phyloP scores from a whole-genome alignment of 1,140 invertebrate species.

The Periplaneta americana region DNA sequence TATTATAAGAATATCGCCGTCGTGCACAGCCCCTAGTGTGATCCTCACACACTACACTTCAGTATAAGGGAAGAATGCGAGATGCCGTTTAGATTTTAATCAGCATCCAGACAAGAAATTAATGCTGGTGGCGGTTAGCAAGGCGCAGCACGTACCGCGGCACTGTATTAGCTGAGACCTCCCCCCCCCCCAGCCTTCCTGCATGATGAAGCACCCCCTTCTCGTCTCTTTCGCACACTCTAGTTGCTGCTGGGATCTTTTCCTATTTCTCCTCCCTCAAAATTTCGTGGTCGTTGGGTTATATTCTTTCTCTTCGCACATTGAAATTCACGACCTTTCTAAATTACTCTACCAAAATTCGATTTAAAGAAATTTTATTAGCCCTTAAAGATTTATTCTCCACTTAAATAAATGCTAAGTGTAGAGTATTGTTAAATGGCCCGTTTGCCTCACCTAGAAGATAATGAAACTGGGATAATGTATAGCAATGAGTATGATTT shows the following conservation, averaged over 20 bases:
- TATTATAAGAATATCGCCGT: background rate
- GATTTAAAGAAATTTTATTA: background rate
- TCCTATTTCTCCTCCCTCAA: background rate
- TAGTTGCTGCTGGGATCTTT: no score
- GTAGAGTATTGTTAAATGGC: background rate
- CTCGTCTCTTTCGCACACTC: no score
- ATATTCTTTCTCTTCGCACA: background rate
- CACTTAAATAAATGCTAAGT: background rate
- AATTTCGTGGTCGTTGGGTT: background rate
- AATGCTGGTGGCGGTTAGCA: background rate
- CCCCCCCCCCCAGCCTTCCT: background rate
- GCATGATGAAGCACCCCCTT: no score
- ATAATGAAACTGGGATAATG: background rate
- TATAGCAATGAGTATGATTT: no score
- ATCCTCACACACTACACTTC: background rate
- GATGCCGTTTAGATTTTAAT: background rate
- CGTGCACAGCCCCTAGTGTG: background rate
- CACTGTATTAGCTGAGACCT: no score
- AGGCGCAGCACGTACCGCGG: background rate
- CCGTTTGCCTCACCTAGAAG: background rate
- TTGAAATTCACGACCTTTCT: background rate
- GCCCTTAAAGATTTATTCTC: background rate
- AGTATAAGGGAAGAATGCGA: background rate
- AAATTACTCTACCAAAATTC: background rate
- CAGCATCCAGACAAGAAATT: background rate